Base-by-base conservation (phyloP, 2,888 invertebrate genomes). In the Drosophila antonietae region DNA sequence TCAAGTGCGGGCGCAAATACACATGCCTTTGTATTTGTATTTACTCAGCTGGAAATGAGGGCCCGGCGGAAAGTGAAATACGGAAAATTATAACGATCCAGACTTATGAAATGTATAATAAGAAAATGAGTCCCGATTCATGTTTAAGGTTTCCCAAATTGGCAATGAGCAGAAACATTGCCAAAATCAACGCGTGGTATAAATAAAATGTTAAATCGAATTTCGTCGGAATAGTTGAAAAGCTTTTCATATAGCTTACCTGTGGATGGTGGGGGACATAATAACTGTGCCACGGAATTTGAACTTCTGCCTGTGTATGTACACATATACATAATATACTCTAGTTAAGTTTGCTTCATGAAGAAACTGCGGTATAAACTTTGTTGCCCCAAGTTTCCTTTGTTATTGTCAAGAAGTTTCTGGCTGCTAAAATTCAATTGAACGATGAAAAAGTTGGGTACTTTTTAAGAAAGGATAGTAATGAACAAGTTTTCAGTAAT, bases 11-110 rank as follows among this genome's bases (percentile, higher is more conserved):
- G 44, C 44, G 9, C 31, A 46, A 52, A 66, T 20, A 31, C 44
- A n/a, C 44, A 28, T 51, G 33, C 37, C 46, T 53, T 46, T 55
- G 33, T 67, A 18, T 47, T 55, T 55, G 53, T 68, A 28, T 68
- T 49, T 35, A 55, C 28, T 55, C 55, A 41, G 41, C 47, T 49
- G 68, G 35, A 67, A 68, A 35, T 14, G 28, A 18, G 18, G 28
- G 33, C 37, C 37, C 15, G 7, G n/a, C 33, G 33, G 15, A 68
- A 41, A 31, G 14, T 20, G 12, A 41, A 47, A 41, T 12, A 35
- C 46, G 7, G 47, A 12, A 55, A 41, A 35, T 49, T 18, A 3
- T 33, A 33, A 0, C 6, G 7, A 23, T 37, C 20, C 37, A 14
- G 28, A 23, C 31, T 14, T 23, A 33, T 33, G 37, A 20, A 44